phyloP scores from a whole-genome alignment of 1,140 invertebrate species.

The Pseudomyrmex dendroicus region DNA sequence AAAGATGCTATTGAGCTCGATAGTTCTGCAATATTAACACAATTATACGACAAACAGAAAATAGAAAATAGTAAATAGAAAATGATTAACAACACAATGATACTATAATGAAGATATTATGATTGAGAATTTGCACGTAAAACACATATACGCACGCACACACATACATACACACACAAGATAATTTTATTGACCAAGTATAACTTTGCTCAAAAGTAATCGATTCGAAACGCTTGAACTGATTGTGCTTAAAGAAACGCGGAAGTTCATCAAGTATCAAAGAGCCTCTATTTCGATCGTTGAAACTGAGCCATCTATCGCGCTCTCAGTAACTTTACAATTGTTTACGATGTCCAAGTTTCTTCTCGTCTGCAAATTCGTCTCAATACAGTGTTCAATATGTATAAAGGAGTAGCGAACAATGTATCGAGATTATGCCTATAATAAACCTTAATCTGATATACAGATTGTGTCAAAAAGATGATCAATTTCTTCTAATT shows the following conservation, averaged over 20 bases:
- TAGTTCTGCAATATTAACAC: neutral
- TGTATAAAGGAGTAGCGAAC: neutral
- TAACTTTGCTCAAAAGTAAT: neutral
- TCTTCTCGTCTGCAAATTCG: neutral
- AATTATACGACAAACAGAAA: too few relatives aligned
- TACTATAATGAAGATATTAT: too few relatives aligned
- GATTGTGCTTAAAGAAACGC: slow-evolving; percentile 11
- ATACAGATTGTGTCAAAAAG: slow-evolving; percentile 35
- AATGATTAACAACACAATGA: too few relatives aligned
- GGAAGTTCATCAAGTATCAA: neutral
- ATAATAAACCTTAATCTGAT: neutral
- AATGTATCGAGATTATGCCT: neutral
- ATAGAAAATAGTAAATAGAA: too few relatives aligned
- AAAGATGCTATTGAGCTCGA: neutral
- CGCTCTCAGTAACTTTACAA: slow-evolving; percentile 7
- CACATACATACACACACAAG: neutral
- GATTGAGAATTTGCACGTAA: too few relatives aligned
- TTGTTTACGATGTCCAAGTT: slow-evolving; percentile 16
- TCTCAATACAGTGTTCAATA: neutral
- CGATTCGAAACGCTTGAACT: neutral
- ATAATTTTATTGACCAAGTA: slow-evolving; percentile 16
- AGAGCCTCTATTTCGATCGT: neutral
- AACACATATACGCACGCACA: too few relatives aligned
- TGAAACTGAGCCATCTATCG: neutral
- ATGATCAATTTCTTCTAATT: slow-evolving; percentile 28